A percentile compares a stretch with the other conserved stretches of the same genome.
phyloP scores from a whole-genome alignment of 2,888 invertebrate species.

The Ferrisia virgata region DNA sequence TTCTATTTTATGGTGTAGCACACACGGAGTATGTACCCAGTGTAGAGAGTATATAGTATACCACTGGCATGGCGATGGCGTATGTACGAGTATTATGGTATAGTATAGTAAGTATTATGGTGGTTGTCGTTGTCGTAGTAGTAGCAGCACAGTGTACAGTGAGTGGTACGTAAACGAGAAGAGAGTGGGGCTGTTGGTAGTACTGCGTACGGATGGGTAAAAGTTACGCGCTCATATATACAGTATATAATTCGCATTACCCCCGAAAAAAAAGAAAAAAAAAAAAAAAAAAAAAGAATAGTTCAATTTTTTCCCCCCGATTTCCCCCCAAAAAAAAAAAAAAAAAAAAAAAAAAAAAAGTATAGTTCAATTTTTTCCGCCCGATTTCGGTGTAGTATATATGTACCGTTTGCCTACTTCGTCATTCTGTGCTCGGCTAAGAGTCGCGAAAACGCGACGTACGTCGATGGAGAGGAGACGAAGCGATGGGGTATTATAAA shows the following conservation, averaged over 20 bases:
- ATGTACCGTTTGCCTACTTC: not conserved
- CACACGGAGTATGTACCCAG: not conserved
- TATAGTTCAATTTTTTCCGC: slow-evolving; percentile 44
- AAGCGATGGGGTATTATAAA: slow-evolving; percentile 6
- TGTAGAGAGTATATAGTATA: not conserved
- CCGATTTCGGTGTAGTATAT: slow-evolving; percentile 29
- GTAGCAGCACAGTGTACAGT: too few relatives aligned
- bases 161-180: not conserved
- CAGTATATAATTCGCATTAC: slow-evolving; percentile 36
- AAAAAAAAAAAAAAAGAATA: slow-evolving; percentile 35
- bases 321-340: not conserved
- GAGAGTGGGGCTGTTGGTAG: not conserved
- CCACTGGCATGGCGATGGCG: not conserved
- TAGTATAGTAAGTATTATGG: too few relatives aligned
- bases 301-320: slow-evolving; percentile 44
- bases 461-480: not conserved
- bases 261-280: too few relatives aligned
- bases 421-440: not conserved
- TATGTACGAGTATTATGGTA: not conserved
- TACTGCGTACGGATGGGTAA: not conserved
- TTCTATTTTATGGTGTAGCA: slow-evolving; percentile 33
- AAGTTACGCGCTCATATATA: slow-evolving; percentile 11
- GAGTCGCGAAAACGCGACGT: not conserved
- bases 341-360: slow-evolving; percentile 27
- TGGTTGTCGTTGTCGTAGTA: not conserved